These are phyloP conservation scores for Vultur gryphus DNA, from an alignment of 2,797 vertebrate genomes.

Conservation along the genomic window DNA sequence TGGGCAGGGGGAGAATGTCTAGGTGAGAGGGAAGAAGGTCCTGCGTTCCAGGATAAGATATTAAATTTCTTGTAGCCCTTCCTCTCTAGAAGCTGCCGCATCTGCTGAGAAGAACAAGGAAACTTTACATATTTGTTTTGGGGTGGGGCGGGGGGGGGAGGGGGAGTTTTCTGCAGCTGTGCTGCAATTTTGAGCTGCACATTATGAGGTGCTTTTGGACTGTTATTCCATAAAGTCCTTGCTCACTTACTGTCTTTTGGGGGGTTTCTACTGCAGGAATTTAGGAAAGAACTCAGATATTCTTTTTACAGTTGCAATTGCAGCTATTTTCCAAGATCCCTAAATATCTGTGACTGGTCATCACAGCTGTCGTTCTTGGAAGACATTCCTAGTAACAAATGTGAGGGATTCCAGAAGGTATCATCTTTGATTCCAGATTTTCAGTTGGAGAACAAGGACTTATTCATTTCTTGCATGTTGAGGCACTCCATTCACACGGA, in stretches of 20 bases:
- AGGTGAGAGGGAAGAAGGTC: background rate
- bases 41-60: background rate
- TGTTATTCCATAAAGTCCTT: background rate
- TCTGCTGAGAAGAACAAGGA: background rate
- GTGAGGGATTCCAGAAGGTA: background rate
- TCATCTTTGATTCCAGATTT: background rate
- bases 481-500: background rate
- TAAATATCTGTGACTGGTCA: background rate
- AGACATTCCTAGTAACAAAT: background rate
- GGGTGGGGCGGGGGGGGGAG: rapidly evolving
- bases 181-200: background rate
- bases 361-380: background rate
- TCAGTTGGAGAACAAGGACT: background rate
- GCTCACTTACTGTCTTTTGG: background rate
- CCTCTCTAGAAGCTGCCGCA: background rate
- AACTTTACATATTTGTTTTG: background rate
- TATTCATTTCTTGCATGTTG: background rate
- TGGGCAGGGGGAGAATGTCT: background rate
- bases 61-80: background rate
- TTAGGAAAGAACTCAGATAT: background rate
- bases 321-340: background rate
- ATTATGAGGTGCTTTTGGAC: background rate
- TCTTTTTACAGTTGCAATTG: background rate
- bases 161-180: background rate
- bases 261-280: background rate